Evolutionary conservation across 2,113 vertebrate genomes (phyloP).

Genomic region (Thunnus thynnus): DNA sequence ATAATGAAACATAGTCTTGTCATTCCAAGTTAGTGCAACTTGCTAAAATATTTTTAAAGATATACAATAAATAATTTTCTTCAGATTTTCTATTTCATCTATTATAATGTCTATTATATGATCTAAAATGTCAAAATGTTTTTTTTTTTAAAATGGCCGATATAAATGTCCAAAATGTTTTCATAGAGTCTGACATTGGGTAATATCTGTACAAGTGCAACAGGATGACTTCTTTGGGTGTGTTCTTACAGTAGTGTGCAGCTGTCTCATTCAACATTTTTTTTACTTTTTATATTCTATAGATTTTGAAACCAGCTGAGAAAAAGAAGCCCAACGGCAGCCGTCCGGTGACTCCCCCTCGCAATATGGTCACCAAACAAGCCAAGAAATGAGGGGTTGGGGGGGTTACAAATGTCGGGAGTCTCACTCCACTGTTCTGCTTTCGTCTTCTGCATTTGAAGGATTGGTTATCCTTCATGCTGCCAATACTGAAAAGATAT

Average conservation of each 20-base stretch:
- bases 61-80: too few relatives aligned
- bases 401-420: constrained; percentile 72
- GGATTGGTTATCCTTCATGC: constrained; percentile 75
- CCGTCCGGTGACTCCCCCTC: constrained; percentile 95
- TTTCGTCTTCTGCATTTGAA: constrained; percentile 89
- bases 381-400: constrained; percentile 92
- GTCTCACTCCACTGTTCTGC: constrained; percentile 87
- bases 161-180: neutral
- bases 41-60: too few relatives aligned
- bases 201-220: too few relatives aligned
- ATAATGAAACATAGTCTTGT: too few relatives aligned
- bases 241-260: too few relatives aligned
- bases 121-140: too few relatives aligned
- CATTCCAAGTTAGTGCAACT: too few relatives aligned
- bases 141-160: neutral
- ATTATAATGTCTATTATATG: neutral
- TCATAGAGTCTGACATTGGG: neutral
- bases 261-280: neutral
- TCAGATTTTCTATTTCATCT: neutral
- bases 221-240: too few relatives aligned
- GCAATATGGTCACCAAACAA: constrained; percentile 98
- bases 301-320: constrained; percentile 99
- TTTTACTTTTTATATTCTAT: neutral
- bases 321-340: constrained; percentile 98
- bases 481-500: constrained; percentile 80